A percentile compares a stretch with the other conserved stretches of the same genome.
These are phyloP conservation scores for Cataglyphis altisquamis DNA, from an alignment of 2,888 invertebrate genomes.

Conservation along the genomic window DNA sequence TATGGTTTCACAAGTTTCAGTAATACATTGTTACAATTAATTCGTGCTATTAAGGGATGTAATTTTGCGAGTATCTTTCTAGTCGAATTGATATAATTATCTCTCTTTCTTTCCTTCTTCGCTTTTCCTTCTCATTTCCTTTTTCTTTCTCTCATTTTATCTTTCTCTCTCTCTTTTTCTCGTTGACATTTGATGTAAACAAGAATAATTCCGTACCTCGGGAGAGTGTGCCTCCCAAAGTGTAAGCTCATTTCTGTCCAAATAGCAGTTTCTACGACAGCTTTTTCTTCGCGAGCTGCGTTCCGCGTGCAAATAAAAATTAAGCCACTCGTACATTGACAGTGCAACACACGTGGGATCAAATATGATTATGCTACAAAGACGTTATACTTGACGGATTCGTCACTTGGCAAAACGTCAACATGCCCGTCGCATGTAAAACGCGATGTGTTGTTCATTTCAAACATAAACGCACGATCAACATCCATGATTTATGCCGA, in stretches of 20 bases:
- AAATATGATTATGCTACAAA: not conserved
- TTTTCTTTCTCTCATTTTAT: not conserved
- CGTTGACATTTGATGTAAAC: not conserved
- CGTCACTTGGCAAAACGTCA: slow-evolving; percentile 27
- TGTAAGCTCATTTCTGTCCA: slow-evolving; percentile 30
- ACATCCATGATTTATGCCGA: slow-evolving; percentile 10
- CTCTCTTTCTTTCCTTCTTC: not conserved
- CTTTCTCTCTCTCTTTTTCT: not conserved
- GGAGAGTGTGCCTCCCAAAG: slow-evolving; percentile 26
- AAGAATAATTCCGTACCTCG: not conserved
- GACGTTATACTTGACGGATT: slow-evolving; percentile 16
- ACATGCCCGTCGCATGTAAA: slow-evolving; percentile 23
- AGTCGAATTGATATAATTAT: no score
- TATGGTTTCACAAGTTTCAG: slow-evolving; percentile 39
- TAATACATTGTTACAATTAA: slow-evolving; percentile 7
- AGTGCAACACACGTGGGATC: slow-evolving; percentile 6
- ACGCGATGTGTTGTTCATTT: slow-evolving; percentile 34
- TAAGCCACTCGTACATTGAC: slow-evolving; percentile 20
- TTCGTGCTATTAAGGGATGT: not conserved
- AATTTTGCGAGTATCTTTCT: not conserved
- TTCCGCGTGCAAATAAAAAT: not conserved
- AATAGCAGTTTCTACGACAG: not conserved
- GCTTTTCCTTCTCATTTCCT: not conserved
- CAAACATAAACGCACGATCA: slow-evolving; percentile 3
- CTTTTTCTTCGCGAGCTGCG: not conserved